These are phyloP conservation scores for Myotis daubentonii DNA, from an alignment of 2,797 vertebrate genomes.

Conservation along the genomic window DNA sequence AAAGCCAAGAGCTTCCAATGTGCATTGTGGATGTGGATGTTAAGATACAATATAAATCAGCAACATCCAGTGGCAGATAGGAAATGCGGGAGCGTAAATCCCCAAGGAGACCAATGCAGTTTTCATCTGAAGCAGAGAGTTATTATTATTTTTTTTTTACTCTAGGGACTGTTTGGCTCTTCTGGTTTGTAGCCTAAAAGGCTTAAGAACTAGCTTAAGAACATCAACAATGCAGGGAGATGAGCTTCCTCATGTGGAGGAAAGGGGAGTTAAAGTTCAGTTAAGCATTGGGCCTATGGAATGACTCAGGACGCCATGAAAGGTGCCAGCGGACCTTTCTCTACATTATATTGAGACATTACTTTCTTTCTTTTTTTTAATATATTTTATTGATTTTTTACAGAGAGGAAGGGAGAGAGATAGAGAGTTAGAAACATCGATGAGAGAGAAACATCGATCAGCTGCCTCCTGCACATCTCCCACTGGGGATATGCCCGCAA, in stretches of 20 bases:
- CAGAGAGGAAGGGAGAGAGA: too few relatives aligned
- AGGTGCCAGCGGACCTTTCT: not conserved
- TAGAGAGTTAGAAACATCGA: too few relatives aligned
- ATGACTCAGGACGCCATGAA: not conserved
- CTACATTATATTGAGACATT: not conserved
- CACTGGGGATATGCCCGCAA: too few relatives aligned
- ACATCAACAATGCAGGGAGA: not conserved
- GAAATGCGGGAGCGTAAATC: not conserved
- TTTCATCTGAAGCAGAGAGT: conserved; percentile 13
- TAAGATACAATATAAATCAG: conserved; percentile 8
- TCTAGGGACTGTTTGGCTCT: not conserved
- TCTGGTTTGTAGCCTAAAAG: conserved; percentile 14
- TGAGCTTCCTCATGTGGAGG: not conserved
- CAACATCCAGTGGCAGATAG: not conserved
- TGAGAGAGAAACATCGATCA: too few relatives aligned
- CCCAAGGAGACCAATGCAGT: not conserved
- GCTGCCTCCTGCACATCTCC: too few relatives aligned
- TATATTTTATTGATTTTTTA: too few relatives aligned
- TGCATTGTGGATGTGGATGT: conserved; percentile 1
- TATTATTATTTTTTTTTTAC: not conserved
- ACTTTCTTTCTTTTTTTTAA: too few relatives aligned
- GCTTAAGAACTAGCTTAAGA: not conserved
- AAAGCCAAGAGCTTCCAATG: conserved; percentile 44
- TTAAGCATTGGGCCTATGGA: not conserved
- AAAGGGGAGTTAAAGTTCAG: not conserved